These are phyloP conservation scores for Drosophila aff. DNA, from an alignment of 1,140 invertebrate genomes.

Conservation along the genomic window DNA sequence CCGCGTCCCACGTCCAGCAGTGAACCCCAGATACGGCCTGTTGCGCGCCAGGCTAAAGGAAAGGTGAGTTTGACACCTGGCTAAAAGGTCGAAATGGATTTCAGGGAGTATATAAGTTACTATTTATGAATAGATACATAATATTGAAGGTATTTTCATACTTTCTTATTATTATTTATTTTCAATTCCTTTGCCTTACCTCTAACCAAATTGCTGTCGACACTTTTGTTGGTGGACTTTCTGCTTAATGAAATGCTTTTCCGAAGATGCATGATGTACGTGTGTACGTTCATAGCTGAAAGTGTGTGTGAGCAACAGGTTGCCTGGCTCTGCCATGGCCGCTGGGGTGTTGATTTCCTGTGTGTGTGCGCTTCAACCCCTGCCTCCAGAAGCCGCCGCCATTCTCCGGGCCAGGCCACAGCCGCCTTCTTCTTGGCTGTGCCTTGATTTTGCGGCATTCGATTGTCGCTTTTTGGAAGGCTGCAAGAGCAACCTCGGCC, in stretches of 20 bases:
- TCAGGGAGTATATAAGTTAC: neutral
- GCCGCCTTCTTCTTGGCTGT: conserved; percentile 54
- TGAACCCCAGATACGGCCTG: conserved; percentile 10
- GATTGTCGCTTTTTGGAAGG: conserved; percentile 56
- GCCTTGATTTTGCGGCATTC: conserved; percentile 73
- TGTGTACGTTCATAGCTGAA: neutral
- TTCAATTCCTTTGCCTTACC: neutral
- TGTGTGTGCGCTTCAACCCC: conserved; percentile 14
- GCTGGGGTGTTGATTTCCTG: conserved; percentile 17
- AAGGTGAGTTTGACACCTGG: conserved; percentile 38
- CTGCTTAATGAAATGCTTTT: conserved; percentile 63
- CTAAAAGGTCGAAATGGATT: conserved; percentile 13
- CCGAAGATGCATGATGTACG: conserved; percentile 42
- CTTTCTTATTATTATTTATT: too few species aligned
- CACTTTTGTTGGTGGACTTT: conserved; percentile 23
- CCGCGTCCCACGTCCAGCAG: neutral
- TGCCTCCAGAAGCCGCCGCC: neutral
- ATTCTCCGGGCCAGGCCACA: conserved; percentile 24
- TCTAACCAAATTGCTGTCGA: neutral
- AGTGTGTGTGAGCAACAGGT: conserved; percentile 63
- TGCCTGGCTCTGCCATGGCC: conserved; percentile 45
- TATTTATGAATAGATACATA: neutral
- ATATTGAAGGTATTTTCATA: too few species aligned
- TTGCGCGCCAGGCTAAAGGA: conserved; percentile 55
- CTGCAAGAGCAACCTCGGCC: conserved; percentile 2